Percentiles rank a stretch among this genome's conserved stretches.
Evolutionary conservation across 2,888 invertebrate species (phyloP).

Genomic region (Alcis repandata): DNA sequence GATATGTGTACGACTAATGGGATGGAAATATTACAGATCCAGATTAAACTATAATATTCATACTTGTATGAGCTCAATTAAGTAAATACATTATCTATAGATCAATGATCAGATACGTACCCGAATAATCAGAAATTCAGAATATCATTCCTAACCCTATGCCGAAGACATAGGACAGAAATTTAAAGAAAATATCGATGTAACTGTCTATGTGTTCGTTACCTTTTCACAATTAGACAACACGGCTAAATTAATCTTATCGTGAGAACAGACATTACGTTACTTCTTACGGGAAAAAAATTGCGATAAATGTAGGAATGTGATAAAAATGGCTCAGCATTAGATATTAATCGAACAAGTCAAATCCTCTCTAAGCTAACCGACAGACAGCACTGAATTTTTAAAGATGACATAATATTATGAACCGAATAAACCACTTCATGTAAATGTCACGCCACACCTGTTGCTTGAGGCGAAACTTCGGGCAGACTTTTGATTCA

Average conservation of each 20-base stretch:
- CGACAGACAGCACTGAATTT: slow-evolving; percentile 23
- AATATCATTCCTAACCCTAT: neutral
- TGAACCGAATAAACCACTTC: slow-evolving; percentile 19
- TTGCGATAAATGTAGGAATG: neutral
- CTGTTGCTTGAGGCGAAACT: slow-evolving; percentile 32
- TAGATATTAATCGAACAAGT: neutral
- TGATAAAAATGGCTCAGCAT: too few relatives aligned
- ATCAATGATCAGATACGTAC: neutral
- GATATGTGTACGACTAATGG: neutral
- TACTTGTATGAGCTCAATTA: too few relatives aligned
- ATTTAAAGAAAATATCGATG: too few relatives aligned
- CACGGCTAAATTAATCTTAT: too few relatives aligned
- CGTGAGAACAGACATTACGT: neutral
- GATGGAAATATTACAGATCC: neutral
- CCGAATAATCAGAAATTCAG: neutral
- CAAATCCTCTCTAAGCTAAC: neutral
- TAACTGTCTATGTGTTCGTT: too few relatives aligned
- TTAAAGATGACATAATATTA: slow-evolving; percentile 33
- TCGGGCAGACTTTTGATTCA: slow-evolving; percentile 5
- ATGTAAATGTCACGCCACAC: slow-evolving; percentile 33
- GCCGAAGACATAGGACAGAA: too few relatives aligned
- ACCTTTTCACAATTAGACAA: too few relatives aligned
- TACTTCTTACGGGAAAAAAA: neutral
- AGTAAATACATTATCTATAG: too few relatives aligned
- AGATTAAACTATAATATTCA: neutral